Evolutionary conservation across 1,140 invertebrate species (phyloP).

Genomic region (Formica selysi): DNA sequence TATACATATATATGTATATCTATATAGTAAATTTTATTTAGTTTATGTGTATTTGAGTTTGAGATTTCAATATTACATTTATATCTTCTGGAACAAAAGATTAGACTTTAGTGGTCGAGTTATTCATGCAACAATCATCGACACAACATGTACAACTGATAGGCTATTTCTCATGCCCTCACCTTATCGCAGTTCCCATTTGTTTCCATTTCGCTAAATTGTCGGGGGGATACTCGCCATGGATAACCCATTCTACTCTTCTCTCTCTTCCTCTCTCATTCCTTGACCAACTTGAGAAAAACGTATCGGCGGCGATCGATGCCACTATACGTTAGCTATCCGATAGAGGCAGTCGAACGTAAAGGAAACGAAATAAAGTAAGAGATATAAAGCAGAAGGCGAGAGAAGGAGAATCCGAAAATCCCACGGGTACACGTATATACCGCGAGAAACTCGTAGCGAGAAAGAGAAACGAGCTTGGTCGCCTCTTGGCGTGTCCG

Average conservation of each 20-base stretch:
- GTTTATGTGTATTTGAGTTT: neutral
- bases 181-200: neutral
- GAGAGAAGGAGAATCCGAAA: conserved; percentile 55
- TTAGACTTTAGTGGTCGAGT: neutral
- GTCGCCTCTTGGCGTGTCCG: conserved; percentile 49
- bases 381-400: conserved; percentile 51
- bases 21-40: too few relatives aligned
- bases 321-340: conserved; percentile 57
- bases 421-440: conserved; percentile 39
- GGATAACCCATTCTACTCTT: conserved; percentile 5
- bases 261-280: conserved; percentile 22
- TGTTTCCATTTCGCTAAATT: conserved; percentile 11
- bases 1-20: too few relatives aligned
- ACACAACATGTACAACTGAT: neutral
- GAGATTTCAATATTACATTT: neutral
- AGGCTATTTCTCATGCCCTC: conserved; percentile 20
- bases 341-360: conserved; percentile 39
- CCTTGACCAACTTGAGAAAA: conserved; percentile 44
- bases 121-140: neutral
- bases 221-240: neutral
- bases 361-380: conserved; percentile 60
- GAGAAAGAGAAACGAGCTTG: conserved; percentile 56
- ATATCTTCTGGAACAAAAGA: neutral
- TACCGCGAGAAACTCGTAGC: conserved; percentile 31
- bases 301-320: conserved; percentile 52